Evolutionary conservation across 2,797 vertebrate species (phyloP).

Genomic region (Valencia hispanica): DNA sequence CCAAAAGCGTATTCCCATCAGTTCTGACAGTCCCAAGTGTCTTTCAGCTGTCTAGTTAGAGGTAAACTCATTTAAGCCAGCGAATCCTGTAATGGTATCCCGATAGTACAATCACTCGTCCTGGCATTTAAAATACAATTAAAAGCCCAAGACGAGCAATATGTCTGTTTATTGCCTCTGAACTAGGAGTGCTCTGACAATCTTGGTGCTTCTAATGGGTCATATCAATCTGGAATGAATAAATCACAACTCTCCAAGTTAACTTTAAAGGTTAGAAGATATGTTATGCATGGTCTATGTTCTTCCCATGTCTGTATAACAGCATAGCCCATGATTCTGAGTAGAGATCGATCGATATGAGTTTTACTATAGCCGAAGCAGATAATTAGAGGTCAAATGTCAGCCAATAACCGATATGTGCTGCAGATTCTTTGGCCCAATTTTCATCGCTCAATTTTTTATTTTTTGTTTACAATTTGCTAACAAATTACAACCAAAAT

Average conservation of each 20-base stretch:
- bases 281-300: no score
- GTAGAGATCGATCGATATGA: no score
- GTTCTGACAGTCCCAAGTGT: conserved; percentile 48
- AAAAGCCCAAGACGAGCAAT: conserved; percentile 65
- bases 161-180: conserved; percentile 26
- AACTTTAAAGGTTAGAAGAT: conserved; percentile 1
- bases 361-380: no score
- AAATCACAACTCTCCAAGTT: not conserved
- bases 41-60: conserved; percentile 52
- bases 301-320: no score
- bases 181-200: conserved; percentile 43
- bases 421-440: no score
- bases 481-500: no score
- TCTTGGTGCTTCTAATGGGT: conserved; percentile 27
- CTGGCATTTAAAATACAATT: conserved; percentile 79
- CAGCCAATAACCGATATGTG: no score
- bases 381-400: no score
- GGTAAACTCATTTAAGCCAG: conserved; percentile 50
- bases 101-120: conserved; percentile 61
- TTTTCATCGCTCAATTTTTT: no score
- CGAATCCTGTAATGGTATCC: conserved; percentile 59
- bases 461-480: no score
- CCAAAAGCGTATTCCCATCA: conserved; percentile 58
- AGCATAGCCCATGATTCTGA: not conserved
- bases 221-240: conserved; percentile 5